Percentiles rank a stretch among this genome's conserved stretches.
Conservation (phyloP, 1,140 invertebrate genomes). For the Galendromus occidentalis region DNA sequence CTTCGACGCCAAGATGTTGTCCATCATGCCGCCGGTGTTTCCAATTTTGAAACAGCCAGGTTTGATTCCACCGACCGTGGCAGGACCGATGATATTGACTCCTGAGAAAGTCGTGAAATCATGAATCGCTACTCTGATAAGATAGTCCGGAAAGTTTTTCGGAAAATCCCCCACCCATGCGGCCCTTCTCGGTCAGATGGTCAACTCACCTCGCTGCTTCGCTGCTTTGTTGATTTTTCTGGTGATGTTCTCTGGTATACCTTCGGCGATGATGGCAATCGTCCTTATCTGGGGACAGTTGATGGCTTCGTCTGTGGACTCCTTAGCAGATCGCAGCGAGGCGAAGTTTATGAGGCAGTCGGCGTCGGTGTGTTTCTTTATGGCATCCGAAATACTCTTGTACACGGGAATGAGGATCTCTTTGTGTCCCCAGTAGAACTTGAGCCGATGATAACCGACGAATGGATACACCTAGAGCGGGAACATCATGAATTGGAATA, state of each 20-base stretch:
- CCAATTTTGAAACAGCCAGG: slow-evolving; percentile 99
- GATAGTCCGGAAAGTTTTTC: no score
- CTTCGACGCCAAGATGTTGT: slow-evolving; percentile 94
- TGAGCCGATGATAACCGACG: slow-evolving; percentile 95
- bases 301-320: slow-evolving; percentile 82
- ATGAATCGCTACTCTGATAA: no score
- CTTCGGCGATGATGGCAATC: slow-evolving; percentile 97
- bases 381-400: slow-evolving; percentile 90
- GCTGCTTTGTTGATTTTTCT: slow-evolving; percentile 76
- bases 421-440: slow-evolving; percentile 99
- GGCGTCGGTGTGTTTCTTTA: slow-evolving; percentile 81
- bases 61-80: slow-evolving; percentile 88
- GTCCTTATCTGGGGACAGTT: slow-evolving; percentile 80
- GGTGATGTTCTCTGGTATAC: slow-evolving; percentile 95
- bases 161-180: no score
- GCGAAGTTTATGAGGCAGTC: slow-evolving; percentile 98
- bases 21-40: slow-evolving; percentile 98
- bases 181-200: no score
- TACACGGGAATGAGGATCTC: slow-evolving; percentile 90
- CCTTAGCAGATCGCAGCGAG: slow-evolving; percentile 88
- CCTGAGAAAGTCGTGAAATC: slow-evolving; percentile 13
- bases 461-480: slow-evolving; percentile 58
- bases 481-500: background rate
- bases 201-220: slow-evolving; percentile 47
- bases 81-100: slow-evolving; percentile 81